phyloP scores from a whole-genome alignment of 2,797 vertebrate genomes.

The Sebastes kiyomatsui region DNA sequence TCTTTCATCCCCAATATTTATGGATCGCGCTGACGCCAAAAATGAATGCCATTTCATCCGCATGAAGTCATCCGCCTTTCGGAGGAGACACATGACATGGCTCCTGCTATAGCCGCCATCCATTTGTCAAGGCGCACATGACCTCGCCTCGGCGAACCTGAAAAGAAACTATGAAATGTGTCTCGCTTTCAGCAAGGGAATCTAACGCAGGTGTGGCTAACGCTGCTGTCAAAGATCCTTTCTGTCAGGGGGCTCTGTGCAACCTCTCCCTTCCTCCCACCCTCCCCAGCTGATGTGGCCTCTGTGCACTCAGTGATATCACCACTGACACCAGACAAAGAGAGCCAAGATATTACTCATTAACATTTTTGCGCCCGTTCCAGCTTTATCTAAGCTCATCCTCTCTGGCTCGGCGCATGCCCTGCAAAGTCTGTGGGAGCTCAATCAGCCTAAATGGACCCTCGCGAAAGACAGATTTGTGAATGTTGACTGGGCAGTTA shows the following conservation, averaged over 20 bases:
- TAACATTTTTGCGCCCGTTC: constrained; percentile 65
- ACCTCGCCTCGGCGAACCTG: constrained; percentile 13
- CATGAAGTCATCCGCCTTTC: constrained; percentile 69
- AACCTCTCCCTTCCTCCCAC: constrained; percentile 54
- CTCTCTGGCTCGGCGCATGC: constrained; percentile 15
- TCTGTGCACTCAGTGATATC: constrained; percentile 57
- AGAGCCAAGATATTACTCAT: constrained; percentile 56
- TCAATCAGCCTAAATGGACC: constrained; percentile 26
- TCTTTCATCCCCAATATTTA: constrained; percentile 71
- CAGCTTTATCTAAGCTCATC: constrained; percentile 44
- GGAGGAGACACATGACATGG: constrained; percentile 46
- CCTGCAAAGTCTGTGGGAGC: constrained; percentile 10
- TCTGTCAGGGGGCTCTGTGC: constrained; percentile 42
- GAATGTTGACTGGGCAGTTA: constrained; percentile 36
- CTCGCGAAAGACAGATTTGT: constrained; percentile 20
- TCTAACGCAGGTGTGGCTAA: constrained; percentile 46
- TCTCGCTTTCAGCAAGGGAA: constrained; percentile 33
- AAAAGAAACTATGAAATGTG: constrained; percentile 34
- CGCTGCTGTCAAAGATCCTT: constrained; percentile 42
- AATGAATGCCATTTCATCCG: constrained; percentile 67
- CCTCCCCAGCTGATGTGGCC: constrained; percentile 51
- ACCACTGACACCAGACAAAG: constrained; percentile 47
- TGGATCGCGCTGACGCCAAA: constrained; percentile 50
- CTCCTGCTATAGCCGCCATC: constrained; percentile 41
- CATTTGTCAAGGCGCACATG: constrained; percentile 47